Base-by-base conservation (phyloP, 1,140 invertebrate species). In the Trachymyrmex cornetzi region DNA sequence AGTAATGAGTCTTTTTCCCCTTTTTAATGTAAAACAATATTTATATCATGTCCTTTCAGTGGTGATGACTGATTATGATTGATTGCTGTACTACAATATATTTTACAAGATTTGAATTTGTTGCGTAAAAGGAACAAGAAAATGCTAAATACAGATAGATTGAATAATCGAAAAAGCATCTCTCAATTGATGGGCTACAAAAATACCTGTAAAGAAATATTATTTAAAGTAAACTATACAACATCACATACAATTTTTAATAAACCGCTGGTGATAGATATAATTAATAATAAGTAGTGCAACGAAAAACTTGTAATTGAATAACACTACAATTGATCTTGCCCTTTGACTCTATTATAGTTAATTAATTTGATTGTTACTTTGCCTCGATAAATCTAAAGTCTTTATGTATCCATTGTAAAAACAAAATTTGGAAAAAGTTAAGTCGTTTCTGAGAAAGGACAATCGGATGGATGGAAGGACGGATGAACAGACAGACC, bases 21-120 rank as follows among this genome's bases (percentile, higher is more conserved):
- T 69, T 69, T 9, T 50, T 30, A 59, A 57, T 57, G 12, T 72
- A 61, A 74, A 74, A 82, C 44, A 74, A 84, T 59, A 71, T 27
- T 57, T 4, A n/a, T 19, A 48, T 57, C 22, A 22, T 82, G 3
- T 16, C 14, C 19, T n/a, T 50, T 66, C 19, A 77, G 4, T 38
- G 19, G 3, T 72, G 12, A 44, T 44, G 38, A 44, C 7, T 34
- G 61, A 22, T 72, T 72, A 27, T 71, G 16, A n/a, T 69, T 5
- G 16, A 72, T 24, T 27, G 24, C 22, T 44, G 19, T 11, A 50
- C 9, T 44, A 63, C 1, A 53, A n/a, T 48, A 71, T 22, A 27
- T 44, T 69, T 22, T 57, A 55, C 22, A 24, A n/a, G 24, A 71
- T 59, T 74, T 48, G 16, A 22, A 57, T 81, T 44, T 59, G 38